phyloP scores from a whole-genome alignment of 2,113 vertebrate genomes.

The Cervus canadensis region DNA sequence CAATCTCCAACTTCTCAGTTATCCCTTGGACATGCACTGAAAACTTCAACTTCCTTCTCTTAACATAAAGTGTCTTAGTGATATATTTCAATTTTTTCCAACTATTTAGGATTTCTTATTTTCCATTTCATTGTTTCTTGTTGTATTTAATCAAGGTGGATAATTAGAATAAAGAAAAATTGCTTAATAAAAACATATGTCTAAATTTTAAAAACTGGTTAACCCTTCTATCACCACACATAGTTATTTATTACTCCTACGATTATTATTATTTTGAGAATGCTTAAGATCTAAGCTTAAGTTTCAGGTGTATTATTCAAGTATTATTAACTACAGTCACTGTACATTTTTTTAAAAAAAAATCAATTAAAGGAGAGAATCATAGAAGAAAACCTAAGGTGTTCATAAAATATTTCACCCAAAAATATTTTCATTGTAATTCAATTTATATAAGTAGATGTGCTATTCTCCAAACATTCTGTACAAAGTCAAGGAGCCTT shows the following conservation, averaged over 20 bases:
- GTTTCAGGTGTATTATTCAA: background rate
- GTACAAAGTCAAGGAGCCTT: background rate
- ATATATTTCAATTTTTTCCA: background rate
- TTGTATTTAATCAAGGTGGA: background rate
- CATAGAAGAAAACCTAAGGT: background rate
- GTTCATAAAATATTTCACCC: background rate
- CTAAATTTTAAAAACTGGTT: background rate
- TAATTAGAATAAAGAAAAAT: background rate
- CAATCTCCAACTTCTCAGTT: background rate
- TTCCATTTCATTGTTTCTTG: background rate
- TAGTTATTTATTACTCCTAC: background rate
- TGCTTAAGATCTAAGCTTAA: background rate
- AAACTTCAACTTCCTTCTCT: background rate
- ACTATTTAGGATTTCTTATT: background rate
- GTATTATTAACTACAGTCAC: background rate
- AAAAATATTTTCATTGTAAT: background rate
- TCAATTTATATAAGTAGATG: background rate
- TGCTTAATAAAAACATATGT: background rate
- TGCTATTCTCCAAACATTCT: background rate
- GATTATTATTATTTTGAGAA: background rate
- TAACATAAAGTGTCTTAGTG: background rate
- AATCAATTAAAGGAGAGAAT: background rate
- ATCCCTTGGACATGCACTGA: background rate
- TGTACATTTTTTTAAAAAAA: background rate
- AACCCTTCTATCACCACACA: background rate